Evolutionary conservation across 2,888 invertebrate genomes (phyloP).

Genomic region (Eupithecia abbreviata): DNA sequence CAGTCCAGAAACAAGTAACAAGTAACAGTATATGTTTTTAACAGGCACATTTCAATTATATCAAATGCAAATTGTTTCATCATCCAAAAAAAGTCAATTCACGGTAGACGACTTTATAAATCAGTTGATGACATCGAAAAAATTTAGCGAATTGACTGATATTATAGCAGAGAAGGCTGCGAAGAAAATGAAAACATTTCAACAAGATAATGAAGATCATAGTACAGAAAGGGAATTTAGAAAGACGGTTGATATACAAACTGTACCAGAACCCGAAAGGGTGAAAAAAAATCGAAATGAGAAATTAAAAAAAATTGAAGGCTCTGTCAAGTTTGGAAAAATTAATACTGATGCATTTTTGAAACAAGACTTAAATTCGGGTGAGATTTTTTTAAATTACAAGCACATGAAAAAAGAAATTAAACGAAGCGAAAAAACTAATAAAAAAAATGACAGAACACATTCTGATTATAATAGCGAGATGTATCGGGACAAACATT

Average conservation of each 20-base stretch:
- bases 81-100: constrained; percentile 15
- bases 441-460: constrained; percentile 6
- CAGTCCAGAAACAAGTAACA: too few species aligned
- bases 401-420: constrained; percentile 43
- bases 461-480: background rate
- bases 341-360: constrained; percentile 37
- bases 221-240: background rate
- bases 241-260: background rate
- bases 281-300: background rate
- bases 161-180: constrained; percentile 57
- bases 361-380: constrained; percentile 31
- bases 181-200: constrained; percentile 47
- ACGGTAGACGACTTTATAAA: constrained; percentile 55
- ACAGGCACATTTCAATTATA: constrained; percentile 18
- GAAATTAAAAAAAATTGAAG: background rate
- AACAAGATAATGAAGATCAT: constrained; percentile 4
- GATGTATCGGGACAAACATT: background rate
- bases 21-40: constrained; percentile 3
- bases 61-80: constrained; percentile 17
- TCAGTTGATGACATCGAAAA: constrained; percentile 51
- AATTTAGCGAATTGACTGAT: constrained; percentile 54
- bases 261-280: background rate
- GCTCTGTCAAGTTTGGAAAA: constrained; percentile 21
- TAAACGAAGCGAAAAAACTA: background rate
- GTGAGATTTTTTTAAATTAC: constrained; percentile 47